These are phyloP conservation scores for Heliocidaris erythrogramma DNA, from an alignment of 35 echinoderm and acorn worm species.

Conservation along the genomic window DNA sequence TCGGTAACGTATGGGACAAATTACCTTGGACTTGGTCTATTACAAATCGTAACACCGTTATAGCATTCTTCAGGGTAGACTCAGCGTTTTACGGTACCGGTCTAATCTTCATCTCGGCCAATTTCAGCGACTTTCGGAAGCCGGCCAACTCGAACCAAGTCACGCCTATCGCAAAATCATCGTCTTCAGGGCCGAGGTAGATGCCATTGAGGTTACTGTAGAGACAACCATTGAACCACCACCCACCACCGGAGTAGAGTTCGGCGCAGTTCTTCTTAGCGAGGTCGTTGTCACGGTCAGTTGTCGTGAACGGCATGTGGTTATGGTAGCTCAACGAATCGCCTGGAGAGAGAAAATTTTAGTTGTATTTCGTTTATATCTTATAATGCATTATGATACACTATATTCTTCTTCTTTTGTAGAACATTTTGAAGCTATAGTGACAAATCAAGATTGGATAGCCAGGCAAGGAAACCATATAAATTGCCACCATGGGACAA, in stretches of 20 bases:
- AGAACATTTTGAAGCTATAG: too few species aligned
- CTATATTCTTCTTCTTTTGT: too few species aligned
- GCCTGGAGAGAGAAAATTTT: conserved; percentile 9
- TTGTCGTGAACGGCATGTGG: conserved; percentile 60
- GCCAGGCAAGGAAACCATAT: too few species aligned
- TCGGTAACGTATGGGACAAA: too few species aligned
- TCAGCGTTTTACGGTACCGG: neutral
- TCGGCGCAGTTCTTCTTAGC: conserved; percentile 43
- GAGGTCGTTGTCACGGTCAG: conserved; percentile 56
- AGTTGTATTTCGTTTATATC: neutral
- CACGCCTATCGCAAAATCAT: neutral
- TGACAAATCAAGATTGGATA: too few species aligned
- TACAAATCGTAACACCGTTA: too few species aligned
- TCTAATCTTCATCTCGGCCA: conserved; percentile 31
- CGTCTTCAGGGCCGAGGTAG: conserved; percentile 41
- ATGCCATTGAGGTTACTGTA: conserved; percentile 66
- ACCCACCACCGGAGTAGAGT: conserved; percentile 47
- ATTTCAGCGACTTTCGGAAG: conserved; percentile 4
- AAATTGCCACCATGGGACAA: too few species aligned
- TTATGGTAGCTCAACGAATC: conserved; percentile 71
- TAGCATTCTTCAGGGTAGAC: too few species aligned
- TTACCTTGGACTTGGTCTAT: too few species aligned
- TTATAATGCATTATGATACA: neutral
- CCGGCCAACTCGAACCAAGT: conserved; percentile 21
- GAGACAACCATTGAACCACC: conserved; percentile 73